A percentile compares a stretch with the other conserved stretches of the same genome.
These are phyloP conservation scores for Xyrauchen texanus DNA, from an alignment of 2,113 vertebrate species.

Conservation along the genomic window DNA sequence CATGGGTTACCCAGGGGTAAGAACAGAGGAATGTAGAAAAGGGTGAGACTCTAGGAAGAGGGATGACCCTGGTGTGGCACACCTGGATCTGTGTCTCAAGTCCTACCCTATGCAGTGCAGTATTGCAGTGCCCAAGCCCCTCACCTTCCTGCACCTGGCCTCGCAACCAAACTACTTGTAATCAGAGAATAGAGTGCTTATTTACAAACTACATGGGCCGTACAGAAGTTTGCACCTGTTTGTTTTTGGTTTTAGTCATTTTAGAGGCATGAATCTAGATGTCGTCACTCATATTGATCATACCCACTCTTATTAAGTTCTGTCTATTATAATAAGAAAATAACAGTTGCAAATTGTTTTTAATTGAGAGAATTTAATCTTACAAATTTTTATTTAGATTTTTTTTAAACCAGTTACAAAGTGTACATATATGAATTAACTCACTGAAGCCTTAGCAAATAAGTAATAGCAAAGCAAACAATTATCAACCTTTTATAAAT, in stretches of 20 bases:
- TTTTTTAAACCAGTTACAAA: too few relatives aligned
- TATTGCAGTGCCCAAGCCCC: slow-evolving; percentile 17
- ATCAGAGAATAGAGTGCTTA: background rate
- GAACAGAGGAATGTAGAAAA: slow-evolving; percentile 59
- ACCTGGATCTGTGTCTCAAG: slow-evolving; percentile 43
- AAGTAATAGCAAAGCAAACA: background rate
- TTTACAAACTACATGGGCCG: background rate
- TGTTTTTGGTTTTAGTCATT: background rate
- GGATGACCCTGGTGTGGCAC: slow-evolving; percentile 48
- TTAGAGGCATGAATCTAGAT: background rate
- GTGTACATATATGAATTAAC: background rate
- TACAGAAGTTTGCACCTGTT: slow-evolving; percentile 41
- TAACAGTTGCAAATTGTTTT: slow-evolving; percentile 25
- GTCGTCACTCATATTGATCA: too few relatives aligned
- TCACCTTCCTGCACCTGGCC: slow-evolving; percentile 46
- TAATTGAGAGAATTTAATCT: background rate
- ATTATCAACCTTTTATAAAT: too few relatives aligned
- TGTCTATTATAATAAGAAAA: slow-evolving; percentile 2
- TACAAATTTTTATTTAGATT: too few relatives aligned
- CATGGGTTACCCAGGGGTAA: slow-evolving; percentile 69
- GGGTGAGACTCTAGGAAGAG: slow-evolving; percentile 51
- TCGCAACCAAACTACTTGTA: slow-evolving; percentile 13
- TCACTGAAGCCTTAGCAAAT: background rate
- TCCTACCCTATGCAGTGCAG: slow-evolving; percentile 30
- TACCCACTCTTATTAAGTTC: background rate